These are phyloP conservation scores for Xiphophorus maculatus DNA, from an alignment of 2,113 vertebrate genomes.

Conservation along the genomic window DNA sequence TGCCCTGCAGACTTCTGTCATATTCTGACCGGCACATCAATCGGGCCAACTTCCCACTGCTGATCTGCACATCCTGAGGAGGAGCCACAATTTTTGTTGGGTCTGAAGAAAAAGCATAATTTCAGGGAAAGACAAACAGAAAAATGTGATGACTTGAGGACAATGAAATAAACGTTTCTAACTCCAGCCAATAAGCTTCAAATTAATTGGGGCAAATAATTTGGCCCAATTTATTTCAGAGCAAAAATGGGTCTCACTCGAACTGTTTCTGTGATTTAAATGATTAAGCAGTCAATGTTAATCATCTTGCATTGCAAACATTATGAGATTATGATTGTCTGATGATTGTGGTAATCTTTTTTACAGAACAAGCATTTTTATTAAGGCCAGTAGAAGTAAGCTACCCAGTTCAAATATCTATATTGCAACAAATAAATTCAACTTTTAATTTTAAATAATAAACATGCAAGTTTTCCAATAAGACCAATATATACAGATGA, in stretches of 20 bases:
- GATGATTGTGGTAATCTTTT: too few relatives aligned
- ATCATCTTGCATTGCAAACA: too few relatives aligned
- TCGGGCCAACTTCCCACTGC: slow-evolving; percentile 79
- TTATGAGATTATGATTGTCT: not conserved
- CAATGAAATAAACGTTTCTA: not conserved
- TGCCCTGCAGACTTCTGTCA: slow-evolving; percentile 83
- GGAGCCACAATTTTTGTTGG: slow-evolving; percentile 82
- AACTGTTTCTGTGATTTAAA: slow-evolving; percentile 17
- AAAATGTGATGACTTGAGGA: not conserved
- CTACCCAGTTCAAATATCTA: not conserved
- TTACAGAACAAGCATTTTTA: too few relatives aligned
- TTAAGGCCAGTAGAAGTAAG: too few relatives aligned
- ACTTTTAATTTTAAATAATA: not conserved
- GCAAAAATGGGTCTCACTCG: not conserved
- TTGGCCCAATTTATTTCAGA: not conserved
- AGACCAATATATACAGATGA: not conserved
- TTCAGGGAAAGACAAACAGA: not conserved
- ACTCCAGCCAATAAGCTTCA: not conserved
- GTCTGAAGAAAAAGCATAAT: slow-evolving; percentile 75
- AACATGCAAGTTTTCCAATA: not conserved
- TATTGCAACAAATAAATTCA: not conserved
- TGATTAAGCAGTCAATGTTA: not conserved
- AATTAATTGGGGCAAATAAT: not conserved
- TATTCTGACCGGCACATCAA: slow-evolving; percentile 83
- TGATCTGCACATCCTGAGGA: slow-evolving; percentile 81